These are phyloP conservation scores for Drosophila rufa DNA, from an alignment of 1,140 invertebrate species.

Conservation along the genomic window DNA sequence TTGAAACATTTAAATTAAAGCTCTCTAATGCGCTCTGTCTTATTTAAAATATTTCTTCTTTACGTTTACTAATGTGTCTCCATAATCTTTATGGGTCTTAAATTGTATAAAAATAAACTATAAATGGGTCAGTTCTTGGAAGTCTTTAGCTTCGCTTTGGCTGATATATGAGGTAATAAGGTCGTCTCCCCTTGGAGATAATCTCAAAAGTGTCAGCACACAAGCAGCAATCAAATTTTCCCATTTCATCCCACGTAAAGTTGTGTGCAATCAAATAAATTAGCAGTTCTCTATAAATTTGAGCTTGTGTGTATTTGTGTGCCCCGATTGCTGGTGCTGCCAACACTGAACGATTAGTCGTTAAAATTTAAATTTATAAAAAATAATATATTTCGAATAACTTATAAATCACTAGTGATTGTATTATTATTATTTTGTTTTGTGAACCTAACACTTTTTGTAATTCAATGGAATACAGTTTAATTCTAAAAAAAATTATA, in stretches of 20 bases:
- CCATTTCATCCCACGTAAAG: slow-evolving; percentile 18
- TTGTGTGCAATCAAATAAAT: slow-evolving; percentile 24
- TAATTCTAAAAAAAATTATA: too few species aligned
- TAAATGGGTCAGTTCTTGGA: slow-evolving; percentile 13
- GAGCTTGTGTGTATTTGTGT: not conserved
- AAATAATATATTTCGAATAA: not conserved
- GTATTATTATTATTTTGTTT: too few species aligned
- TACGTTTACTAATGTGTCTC: not conserved
- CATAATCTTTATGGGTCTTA: not conserved
- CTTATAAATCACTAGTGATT: too few species aligned
- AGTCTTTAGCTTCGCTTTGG: not conserved
- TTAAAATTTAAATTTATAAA: not conserved
- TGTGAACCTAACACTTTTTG: too few species aligned
- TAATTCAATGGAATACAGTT: too few species aligned
- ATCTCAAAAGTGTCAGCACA: slow-evolving; percentile 20
- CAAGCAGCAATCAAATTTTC: slow-evolving; percentile 10
- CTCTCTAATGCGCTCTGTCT: not conserved
- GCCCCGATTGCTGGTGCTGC: not conserved
- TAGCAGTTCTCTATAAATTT: not conserved
- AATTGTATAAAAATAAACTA: slow-evolving; percentile 9
- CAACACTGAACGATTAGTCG: not conserved
- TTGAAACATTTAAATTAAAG: not conserved
- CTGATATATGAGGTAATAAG: slow-evolving; percentile 1
- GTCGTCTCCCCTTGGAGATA: not conserved
- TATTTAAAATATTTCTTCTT: not conserved